Evolutionary conservation across 2,797 vertebrate genomes (phyloP), one percentile per base, ranked within the genome.

Genomic region (Lacerta bilineata): DNA sequence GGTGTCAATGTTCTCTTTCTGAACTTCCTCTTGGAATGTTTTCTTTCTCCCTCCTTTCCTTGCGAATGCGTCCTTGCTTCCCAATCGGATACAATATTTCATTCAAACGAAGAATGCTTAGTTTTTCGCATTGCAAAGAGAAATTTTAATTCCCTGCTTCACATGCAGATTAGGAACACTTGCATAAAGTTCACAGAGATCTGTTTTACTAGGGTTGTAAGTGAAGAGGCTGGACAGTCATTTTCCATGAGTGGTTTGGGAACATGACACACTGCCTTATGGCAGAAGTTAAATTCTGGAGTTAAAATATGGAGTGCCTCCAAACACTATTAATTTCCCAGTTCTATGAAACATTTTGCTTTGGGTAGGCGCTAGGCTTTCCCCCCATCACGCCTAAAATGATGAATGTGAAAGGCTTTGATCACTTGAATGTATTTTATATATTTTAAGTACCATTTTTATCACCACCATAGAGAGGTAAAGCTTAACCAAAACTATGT

Each of bases 21-120:
- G 50, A 88, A 85, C 88, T 91, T 93, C 59, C 75, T 86, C 81
- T 77, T 1, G 0, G 50, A 41, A 83, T 66, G 83, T 86, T 93
- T 66, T 75, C 79, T 87, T 4, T 0, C 1, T 43, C 20, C 25
- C 17, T 33, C 33, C 11, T 76, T 39, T 43, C 27, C 33, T 68
- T 92, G 78, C 55, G 55, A 85, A 75, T 75, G 39, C 39, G 5
- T 23, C 29, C 39, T 36, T 7, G 79, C 18, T 80, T 87, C 50
- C 25, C 33, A 39, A 43, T 61, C 27, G 25, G 29, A 64, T 66
- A 71, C 17, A 84, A 82, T 36, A 86, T 66, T 27, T 69, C 59
- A 80, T 27, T 39, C n/a, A 55, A 89, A 83, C 17, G 78, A 80
- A 89, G 87, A 25, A 20, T 33, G 23, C 33, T 76, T 43, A 76